A percentile compares a stretch with the other conserved stretches of the same genome.
Conservation (phyloP, 2,113 vertebrate genomes). For the Eptesicus fuscus region DNA sequence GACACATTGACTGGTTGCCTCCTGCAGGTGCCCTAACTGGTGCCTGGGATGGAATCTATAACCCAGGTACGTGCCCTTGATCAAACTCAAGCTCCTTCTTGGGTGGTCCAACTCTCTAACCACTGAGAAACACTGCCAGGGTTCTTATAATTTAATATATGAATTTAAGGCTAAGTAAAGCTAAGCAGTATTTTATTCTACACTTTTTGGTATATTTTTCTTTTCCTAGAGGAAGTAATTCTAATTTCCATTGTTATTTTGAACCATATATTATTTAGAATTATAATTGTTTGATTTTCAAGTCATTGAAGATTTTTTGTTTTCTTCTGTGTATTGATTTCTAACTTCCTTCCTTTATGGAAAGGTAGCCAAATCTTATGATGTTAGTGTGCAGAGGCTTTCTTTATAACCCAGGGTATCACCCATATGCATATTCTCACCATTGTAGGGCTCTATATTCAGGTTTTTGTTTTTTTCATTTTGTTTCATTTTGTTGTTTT, state of each 20-base stretch:
- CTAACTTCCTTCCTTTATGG: background rate
- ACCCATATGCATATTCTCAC: background rate
- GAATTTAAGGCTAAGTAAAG: background rate
- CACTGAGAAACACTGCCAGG: no score
- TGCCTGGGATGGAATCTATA: no score
- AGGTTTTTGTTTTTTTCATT: no score
- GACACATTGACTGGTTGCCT: no score
- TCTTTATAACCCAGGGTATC: background rate
- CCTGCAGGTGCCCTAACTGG: no score
- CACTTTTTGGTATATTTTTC: background rate
- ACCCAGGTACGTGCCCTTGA: no score
- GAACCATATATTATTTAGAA: background rate
- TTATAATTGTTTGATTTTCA: background rate
- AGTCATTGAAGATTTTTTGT: background rate
- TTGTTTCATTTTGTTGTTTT: background rate
- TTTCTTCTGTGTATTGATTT: background rate
- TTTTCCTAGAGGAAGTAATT: background rate
- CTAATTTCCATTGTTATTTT: background rate
- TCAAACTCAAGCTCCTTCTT: no score
- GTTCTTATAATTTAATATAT: background rate
- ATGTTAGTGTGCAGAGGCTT: background rate
- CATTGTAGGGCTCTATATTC: background rate
- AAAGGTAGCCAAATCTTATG: background rate
- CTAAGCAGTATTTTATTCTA: background rate
- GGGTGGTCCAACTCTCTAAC: no score